Evolutionary conservation across 2,888 invertebrate genomes (phyloP).

Genomic region (Thera britannica): DNA sequence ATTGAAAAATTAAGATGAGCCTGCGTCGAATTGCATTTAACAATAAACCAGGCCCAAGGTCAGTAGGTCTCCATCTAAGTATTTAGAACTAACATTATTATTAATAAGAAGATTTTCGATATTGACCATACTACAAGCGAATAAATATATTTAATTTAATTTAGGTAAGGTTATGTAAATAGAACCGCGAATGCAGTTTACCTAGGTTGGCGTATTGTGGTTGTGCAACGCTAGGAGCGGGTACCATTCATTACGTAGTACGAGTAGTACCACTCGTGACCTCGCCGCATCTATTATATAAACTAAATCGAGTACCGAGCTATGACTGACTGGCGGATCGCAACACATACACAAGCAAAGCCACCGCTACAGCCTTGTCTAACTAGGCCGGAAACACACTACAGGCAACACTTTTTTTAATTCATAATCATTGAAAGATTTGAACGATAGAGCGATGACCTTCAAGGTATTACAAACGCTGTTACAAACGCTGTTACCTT

Average conservation of each 20-base stretch:
- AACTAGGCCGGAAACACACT: conserved; percentile 4
- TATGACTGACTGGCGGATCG: too few relatives aligned
- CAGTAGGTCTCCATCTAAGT: too few relatives aligned
- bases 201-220: conserved; percentile 8
- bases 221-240: conserved; percentile 17
- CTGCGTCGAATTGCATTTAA: too few relatives aligned
- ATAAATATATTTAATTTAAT: too few relatives aligned
- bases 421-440: neutral
- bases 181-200: conserved; percentile 15
- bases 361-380: conserved; percentile 1
- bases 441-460: neutral
- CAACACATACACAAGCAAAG: too few relatives aligned
- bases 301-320: conserved; percentile 9
- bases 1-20: too few relatives aligned
- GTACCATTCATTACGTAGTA: conserved; percentile 6
- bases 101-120: too few relatives aligned
- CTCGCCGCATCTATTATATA: conserved; percentile 20
- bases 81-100: too few relatives aligned
- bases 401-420: neutral
- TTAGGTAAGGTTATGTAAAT: neutral
- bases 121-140: too few relatives aligned
- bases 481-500: too few relatives aligned
- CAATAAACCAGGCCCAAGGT: too few relatives aligned
- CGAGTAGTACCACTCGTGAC: conserved; percentile 4
- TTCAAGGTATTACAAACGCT: neutral